Evolutionary conservation across 2,113 vertebrate genomes (phyloP).

Genomic region (Thymallus thymallus): DNA sequence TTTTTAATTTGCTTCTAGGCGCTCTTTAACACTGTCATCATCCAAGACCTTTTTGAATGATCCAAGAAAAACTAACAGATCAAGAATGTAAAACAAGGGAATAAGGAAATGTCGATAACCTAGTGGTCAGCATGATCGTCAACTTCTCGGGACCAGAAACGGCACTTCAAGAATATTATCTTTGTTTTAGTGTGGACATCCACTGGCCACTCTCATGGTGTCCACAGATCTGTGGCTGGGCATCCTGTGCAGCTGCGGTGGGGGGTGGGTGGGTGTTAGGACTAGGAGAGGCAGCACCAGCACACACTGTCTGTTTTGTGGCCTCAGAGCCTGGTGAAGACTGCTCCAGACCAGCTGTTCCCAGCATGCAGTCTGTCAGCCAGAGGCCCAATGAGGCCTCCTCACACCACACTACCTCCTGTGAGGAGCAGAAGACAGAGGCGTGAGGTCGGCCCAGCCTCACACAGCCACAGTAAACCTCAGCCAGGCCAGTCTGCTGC

Average conservation of each 20-base stretch:
- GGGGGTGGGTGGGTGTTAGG: not conserved
- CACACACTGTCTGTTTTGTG: not conserved
- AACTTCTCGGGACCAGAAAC: not conserved
- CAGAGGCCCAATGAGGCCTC: not conserved
- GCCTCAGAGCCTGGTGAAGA: not conserved
- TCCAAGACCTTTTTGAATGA: too few relatives aligned
- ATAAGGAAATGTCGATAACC: too few relatives aligned
- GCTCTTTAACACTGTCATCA: too few relatives aligned
- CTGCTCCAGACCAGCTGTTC: not conserved
- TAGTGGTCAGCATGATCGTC: too few relatives aligned
- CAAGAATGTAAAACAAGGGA: too few relatives aligned
- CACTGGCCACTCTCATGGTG: not conserved
- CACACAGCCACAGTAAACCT: too few relatives aligned
- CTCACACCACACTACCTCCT: not conserved
- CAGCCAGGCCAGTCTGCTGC: not conserved
- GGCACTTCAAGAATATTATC: not conserved
- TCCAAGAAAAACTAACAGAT: too few relatives aligned
- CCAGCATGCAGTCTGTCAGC: slow-evolving; percentile 5
- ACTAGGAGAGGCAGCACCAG: too few relatives aligned
- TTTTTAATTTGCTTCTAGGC: not conserved
- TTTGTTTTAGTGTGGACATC: not conserved
- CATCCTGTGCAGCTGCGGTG: not conserved
- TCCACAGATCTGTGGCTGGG: not conserved
- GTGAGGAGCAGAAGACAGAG: not conserved
- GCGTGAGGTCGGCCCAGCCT: not conserved